These are phyloP conservation scores for Pao palembangensis DNA, from an alignment of 2,113 vertebrate genomes.

Conservation along the genomic window DNA sequence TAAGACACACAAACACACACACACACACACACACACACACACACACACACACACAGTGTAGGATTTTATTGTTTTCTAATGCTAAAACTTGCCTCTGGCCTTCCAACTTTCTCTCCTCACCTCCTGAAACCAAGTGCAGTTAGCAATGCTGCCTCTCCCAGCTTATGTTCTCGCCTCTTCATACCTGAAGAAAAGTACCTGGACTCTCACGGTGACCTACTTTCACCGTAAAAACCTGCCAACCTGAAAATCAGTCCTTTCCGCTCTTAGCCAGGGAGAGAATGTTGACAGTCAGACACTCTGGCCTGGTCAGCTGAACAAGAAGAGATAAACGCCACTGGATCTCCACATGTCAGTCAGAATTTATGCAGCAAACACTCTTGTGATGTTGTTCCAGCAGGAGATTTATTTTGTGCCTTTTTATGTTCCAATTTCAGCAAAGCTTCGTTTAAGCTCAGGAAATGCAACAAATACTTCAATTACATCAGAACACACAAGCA, in stretches of 20 bases:
- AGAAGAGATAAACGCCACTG: background rate
- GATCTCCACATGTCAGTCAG: background rate
- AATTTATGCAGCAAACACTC: slow-evolving; percentile 3
- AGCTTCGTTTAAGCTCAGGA: slow-evolving; percentile 1
- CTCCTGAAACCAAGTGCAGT: slow-evolving; percentile 8
- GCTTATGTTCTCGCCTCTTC: slow-evolving; percentile 24
- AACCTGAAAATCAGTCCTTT: slow-evolving; percentile 31
- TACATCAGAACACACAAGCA: slow-evolving; percentile 20
- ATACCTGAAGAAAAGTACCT: slow-evolving; percentile 32
- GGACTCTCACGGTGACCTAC: slow-evolving; percentile 44
- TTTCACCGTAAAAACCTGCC: slow-evolving; percentile 27
- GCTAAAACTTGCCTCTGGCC: slow-evolving; percentile 12
- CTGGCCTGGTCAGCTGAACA: slow-evolving; percentile 25
- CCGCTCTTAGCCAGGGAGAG: slow-evolving; percentile 8
- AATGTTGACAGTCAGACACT: slow-evolving; percentile 10
- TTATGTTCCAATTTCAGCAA: slow-evolving; percentile 16
- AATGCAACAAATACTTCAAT: slow-evolving; percentile 7
- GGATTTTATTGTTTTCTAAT: slow-evolving; percentile 3
- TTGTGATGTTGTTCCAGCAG: slow-evolving; percentile 11
- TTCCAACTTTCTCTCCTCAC: background rate
- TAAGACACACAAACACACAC: background rate
- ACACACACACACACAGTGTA: slow-evolving; percentile 1
- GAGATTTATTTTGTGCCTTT: slow-evolving; percentile 17
- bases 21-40: slow-evolving; percentile 9
- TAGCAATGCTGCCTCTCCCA: slow-evolving; percentile 10